These are phyloP conservation scores for Chionis minor DNA, from an alignment of 2,113 vertebrate species.

Conservation along the genomic window DNA sequence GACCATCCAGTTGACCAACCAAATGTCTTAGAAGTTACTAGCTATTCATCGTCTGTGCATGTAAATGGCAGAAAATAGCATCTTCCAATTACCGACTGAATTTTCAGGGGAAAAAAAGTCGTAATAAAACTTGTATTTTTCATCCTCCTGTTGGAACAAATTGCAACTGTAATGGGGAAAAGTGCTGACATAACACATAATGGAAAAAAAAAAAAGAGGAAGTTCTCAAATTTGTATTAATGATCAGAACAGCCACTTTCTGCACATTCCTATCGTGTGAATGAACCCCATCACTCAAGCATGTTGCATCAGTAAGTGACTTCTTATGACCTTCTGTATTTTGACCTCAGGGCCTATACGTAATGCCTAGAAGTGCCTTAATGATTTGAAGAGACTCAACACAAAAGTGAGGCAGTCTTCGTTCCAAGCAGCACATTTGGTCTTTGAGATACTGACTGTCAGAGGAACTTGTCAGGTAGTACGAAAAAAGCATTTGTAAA, in stretches of 20 bases:
- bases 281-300: rapidly evolving
- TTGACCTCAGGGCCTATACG: not conserved
- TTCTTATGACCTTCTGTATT: not conserved
- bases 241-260: not conserved
- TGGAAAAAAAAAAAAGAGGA: not conserved
- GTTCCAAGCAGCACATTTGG: not conserved
- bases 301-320: not conserved
- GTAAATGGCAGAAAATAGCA: not conserved
- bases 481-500: not conserved
- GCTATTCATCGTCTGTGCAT: not conserved
- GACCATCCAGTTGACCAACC: not conserved
- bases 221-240: not conserved
- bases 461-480: not conserved
- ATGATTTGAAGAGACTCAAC: too few species aligned
- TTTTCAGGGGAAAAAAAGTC: not conserved
- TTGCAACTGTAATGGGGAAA: not conserved
- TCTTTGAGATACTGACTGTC: not conserved
- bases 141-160: not conserved
- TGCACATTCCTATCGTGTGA: not conserved
- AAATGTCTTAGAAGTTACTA: not conserved
- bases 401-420: not conserved
- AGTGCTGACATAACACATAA: not conserved
- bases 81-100: not conserved
- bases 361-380: not conserved
- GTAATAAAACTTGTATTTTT: not conserved